Evolutionary conservation across 1,140 invertebrate species (phyloP), one percentile per base, ranked within the genome.

Genomic region (Arion vulgaris): DNA sequence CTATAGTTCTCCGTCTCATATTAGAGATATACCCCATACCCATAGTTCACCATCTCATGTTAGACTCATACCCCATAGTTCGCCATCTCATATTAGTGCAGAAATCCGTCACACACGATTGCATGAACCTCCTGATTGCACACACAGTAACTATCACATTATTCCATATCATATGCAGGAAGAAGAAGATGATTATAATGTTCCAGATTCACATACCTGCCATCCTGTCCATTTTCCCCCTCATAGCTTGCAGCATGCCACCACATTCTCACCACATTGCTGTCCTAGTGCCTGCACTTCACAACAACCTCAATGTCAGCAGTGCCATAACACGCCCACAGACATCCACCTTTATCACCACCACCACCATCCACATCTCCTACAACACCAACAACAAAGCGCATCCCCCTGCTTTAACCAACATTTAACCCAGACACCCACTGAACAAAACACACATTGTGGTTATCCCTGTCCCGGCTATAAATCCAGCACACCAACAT

Each of bases 381-480:
- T 7, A 45, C 15, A 15, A 28, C n/a, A n/a, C n/a, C n/a, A n/a
- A n/a, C n/a, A 80, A 39, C 74, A 83, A n/a, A 84, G 76, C 1
- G 51, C 81, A 11, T 74, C 83, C 15, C 74, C 78, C n/a, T 68
- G 77, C 28, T 87, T 95, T 85, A 90, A 72, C 90, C 88, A 38
- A 88, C 89, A 66, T 88, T 91, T 86, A 32, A 80, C 83, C 66
- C 80, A 89, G n/a, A 88, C 85, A 36, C 88, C 86, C 80, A 88
- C 87, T 66, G 87, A 87, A 83, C 89, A 86, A 84, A 88, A 93
- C 75, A 93, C 93, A 76, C 91, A 86, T 97, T 97, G 2, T 94
- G 97, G 62, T 98, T 97, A 17, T 96, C 96, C n/a, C n/a, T n/a
- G n/a, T 38, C 96, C 96, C 86, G 96, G 95, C 88, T 96, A 97